phyloP scores from a whole-genome alignment of 2,888 invertebrate species.

The Sinodicranocentrus sp. region DNA sequence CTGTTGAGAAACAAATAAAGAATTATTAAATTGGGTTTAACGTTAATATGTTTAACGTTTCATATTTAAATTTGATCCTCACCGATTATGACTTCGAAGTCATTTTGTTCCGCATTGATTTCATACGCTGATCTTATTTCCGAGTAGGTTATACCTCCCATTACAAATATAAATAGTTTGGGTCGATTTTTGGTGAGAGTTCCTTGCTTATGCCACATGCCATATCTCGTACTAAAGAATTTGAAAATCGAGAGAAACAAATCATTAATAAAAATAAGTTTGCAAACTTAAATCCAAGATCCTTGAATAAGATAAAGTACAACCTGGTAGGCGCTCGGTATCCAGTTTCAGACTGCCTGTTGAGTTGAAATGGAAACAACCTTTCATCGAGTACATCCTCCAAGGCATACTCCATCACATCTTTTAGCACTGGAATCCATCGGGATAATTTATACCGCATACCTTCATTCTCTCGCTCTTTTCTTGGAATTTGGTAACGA shows the following conservation, averaged over 20 bases:
- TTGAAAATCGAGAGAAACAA: too few species aligned
- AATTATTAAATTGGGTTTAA: too few species aligned
- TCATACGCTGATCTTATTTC: conserved; percentile 73
- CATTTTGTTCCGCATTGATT: conserved; percentile 60
- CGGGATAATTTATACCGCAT: conserved; percentile 59
- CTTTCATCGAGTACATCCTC: conserved; percentile 67
- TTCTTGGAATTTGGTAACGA: conserved; percentile 55
- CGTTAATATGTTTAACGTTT: too few species aligned
- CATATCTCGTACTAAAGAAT: conserved; percentile 69
- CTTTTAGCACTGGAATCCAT: conserved; percentile 73
- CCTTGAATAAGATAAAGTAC: neutral
- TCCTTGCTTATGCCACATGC: conserved; percentile 68
- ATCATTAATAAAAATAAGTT: too few species aligned
- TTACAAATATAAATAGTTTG: conserved; percentile 70
- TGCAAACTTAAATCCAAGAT: neutral
- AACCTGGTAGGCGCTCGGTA: conserved; percentile 67
- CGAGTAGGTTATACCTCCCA: conserved; percentile 73
- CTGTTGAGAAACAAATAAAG: too few species aligned
- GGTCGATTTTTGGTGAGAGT: conserved; percentile 63
- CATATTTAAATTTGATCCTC: too few species aligned
- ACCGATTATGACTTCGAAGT: conserved; percentile 74
- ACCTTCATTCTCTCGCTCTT: conserved; percentile 47
- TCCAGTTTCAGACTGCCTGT: conserved; percentile 57
- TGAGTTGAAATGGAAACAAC: conserved; percentile 69
- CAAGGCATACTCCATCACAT: conserved; percentile 71